A percentile compares a stretch with the other conserved stretches of the same genome.
These are phyloP conservation scores for Periphyllus acericola DNA, from an alignment of 2,888 invertebrate species.

Conservation along the genomic window DNA sequence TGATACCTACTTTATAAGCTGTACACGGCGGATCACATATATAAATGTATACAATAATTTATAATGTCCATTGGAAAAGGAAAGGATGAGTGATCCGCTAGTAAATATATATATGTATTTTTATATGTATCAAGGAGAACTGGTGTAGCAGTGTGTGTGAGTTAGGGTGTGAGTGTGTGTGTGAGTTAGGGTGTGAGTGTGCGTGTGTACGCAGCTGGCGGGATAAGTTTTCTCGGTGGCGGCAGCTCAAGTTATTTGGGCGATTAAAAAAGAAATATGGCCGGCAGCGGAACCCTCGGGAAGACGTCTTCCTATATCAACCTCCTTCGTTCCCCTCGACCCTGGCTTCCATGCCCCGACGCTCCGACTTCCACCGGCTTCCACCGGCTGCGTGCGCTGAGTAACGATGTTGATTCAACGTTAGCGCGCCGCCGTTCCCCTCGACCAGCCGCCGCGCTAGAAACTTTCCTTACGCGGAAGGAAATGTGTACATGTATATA, in stretches of 20 bases:
- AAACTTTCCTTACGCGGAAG: constrained; percentile 20
- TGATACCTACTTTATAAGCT: neutral
- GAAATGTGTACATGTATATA: neutral
- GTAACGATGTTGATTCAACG: constrained; percentile 61
- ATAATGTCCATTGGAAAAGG: neutral
- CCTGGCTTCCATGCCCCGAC: neutral
- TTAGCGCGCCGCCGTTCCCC: constrained; percentile 17
- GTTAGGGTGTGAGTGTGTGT: too few species aligned
- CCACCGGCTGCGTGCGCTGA: constrained; percentile 13
- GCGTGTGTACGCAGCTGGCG: constrained; percentile 27
- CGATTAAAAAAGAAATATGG: constrained; percentile 60
- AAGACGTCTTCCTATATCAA: constrained; percentile 56
- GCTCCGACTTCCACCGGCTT: neutral
- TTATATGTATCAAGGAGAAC: too few species aligned
- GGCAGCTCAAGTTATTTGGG: constrained; percentile 31
- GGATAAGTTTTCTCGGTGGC: constrained; percentile 47
- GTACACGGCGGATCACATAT: neutral
- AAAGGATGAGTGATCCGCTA: neutral
- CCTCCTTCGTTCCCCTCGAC: neutral
- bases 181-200: neutral
- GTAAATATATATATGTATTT: neutral
- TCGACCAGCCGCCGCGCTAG: neutral
- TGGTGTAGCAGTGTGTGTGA: too few species aligned
- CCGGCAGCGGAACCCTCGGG: constrained; percentile 40
- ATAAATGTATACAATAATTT: neutral